Base-by-base conservation (phyloP, 1,140 invertebrate genomes). In the Lordiphosa clarofinis region DNA sequence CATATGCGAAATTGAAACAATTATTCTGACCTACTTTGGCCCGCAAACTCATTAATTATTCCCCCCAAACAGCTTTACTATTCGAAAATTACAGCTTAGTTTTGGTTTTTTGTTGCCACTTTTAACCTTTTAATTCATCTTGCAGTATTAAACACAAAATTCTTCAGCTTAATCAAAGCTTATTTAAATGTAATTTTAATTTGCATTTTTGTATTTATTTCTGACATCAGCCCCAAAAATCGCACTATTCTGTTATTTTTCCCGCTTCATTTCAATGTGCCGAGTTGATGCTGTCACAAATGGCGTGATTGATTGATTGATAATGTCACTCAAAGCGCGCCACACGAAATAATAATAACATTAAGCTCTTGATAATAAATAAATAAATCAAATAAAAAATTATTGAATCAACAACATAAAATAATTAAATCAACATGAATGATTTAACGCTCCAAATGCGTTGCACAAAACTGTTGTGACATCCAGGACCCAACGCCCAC, bases 381-480 rank as follows among this genome's bases (percentile, higher is more conserved):
- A 82, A 73, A 79, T 79, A 69, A 82, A 82, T 84, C 73, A 78
- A 82, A 78, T 72, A 66, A 79, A 71, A 74, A 65, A 53, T 84
- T 56, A 76, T 76, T 82, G 67, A 72, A 82, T 76, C 78, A 84
- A 78, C 76, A 82, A 73, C 64, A 64, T 73, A 84, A 82, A 84
- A 84, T 82, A 82, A 82, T 82, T 73, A 82, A 82, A 82, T 82
- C 78, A 82, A 82, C 78, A 84, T 82, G 78, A 82, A 82, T 82
- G 78, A 82, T 84, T 82, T 82, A 82, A 84, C 73, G 78, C 60
- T 73, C 43, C 78, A 84, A 84, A 73, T 82, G 78, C 75, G 67
- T 56, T 57, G 46, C 50, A 84, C 56, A 76, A 81, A 81, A 71
- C 49, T 62, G 53, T 50, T 54, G 56, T 35, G 57, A 50, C 36